Conservation (phyloP, 1,140 invertebrate species). For the Anoplolepis gracilipes region DNA sequence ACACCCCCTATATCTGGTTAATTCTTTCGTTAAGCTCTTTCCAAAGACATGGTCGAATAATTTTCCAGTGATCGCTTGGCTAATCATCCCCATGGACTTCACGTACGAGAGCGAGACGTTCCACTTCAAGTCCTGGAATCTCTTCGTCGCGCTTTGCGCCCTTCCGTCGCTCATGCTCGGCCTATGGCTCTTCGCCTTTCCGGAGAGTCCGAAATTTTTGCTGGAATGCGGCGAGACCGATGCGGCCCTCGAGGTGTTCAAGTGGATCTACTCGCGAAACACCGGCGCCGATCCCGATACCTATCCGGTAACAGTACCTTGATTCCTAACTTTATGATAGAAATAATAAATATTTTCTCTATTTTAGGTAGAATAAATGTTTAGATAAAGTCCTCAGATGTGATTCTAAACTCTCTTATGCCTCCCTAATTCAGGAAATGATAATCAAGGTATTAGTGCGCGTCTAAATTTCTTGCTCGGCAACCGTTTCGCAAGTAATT, state of each 20-base stretch:
- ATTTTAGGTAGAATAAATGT: too few species aligned
- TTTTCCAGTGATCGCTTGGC: constrained; percentile 89
- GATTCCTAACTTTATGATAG: background rate
- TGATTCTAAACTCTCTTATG: background rate
- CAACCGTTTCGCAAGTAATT: too few species aligned
- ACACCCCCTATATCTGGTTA: too few species aligned
- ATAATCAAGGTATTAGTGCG: too few species aligned
- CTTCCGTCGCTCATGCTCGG: constrained; percentile 88
- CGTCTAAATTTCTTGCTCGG: background rate
- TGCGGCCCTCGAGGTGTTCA: constrained; percentile 89
- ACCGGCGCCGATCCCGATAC: constrained; percentile 88
- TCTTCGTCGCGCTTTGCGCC: constrained; percentile 90
- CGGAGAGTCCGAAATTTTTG: constrained; percentile 94
- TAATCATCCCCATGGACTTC: constrained; percentile 89
- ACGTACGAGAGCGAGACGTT: constrained; percentile 86
- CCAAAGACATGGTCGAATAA: background rate
- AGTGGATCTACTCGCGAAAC: constrained; percentile 90
- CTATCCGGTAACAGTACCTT: constrained; percentile 88
- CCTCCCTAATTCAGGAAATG: too few species aligned
- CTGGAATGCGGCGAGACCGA: constrained; percentile 91
- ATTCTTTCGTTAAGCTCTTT: too few species aligned
- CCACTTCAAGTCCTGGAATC: constrained; percentile 91
- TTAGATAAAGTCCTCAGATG: too few species aligned
- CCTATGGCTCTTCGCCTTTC: constrained; percentile 91
- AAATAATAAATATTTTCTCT: background rate